Conservation (phyloP, 2,888 invertebrate species). For the Phyto melanocephala region DNA sequence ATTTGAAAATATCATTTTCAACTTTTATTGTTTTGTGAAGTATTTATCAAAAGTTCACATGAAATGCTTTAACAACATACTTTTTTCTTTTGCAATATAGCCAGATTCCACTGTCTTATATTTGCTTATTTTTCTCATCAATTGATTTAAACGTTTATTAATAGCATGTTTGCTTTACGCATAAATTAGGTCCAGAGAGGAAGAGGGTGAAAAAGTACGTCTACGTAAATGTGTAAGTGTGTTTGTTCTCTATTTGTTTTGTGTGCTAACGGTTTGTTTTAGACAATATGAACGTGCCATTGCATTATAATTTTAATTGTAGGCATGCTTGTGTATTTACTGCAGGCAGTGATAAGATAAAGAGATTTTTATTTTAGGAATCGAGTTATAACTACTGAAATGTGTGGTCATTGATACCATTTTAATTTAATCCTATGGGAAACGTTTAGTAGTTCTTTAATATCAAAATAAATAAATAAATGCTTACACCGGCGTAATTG, state of each 20-base stretch:
- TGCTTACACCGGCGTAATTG: no score
- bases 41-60: no score
- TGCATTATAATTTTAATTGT: slow-evolving; percentile 56
- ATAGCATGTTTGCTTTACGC: slow-evolving; percentile 31
- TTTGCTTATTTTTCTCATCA: slow-evolving; percentile 39
- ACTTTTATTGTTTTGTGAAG: no score
- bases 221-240: no score
- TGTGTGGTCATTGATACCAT: slow-evolving; percentile 2
- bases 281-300: slow-evolving; percentile 52
- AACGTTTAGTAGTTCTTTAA: not conserved
- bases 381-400: slow-evolving; percentile 38
- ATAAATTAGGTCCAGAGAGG: no score
- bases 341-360: slow-evolving; percentile 46
- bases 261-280: slow-evolving; percentile 30
- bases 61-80: no score
- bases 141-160: slow-evolving; percentile 39
- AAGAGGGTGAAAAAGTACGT: no score
- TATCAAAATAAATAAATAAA: no score
- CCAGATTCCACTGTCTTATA: no score
- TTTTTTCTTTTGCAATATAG: no score
- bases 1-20: no score
- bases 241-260: slow-evolving; percentile 24
- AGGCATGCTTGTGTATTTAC: not conserved
- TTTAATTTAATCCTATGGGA: slow-evolving; percentile 42
- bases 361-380: slow-evolving; percentile 42